A percentile compares a stretch with the other conserved stretches of the same genome.
Evolutionary conservation across 2,113 vertebrate genomes (phyloP).

Genomic region (Euleptes europaea): DNA sequence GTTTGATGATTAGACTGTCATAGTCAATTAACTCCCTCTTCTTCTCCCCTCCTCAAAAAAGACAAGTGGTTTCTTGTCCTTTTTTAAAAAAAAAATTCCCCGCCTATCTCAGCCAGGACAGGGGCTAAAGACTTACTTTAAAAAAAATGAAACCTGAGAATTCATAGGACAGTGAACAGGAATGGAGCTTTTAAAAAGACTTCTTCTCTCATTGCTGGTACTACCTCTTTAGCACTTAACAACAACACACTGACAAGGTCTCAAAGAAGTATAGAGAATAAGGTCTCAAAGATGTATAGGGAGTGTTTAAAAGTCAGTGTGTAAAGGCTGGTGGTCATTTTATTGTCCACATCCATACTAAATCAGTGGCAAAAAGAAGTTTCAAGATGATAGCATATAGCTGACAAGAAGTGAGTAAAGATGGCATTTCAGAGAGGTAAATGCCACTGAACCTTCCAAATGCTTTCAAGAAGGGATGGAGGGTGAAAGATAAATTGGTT

Average conservation of each 20-base stretch:
- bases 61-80: no score
- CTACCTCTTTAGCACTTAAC: slow-evolving; percentile 2
- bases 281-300: slow-evolving; percentile 24
- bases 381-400: neutral
- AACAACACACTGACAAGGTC: slow-evolving; percentile 19
- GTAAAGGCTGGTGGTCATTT: neutral
- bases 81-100: no score
- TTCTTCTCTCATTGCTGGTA: slow-evolving; percentile 9
- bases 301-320: neutral
- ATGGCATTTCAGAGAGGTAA: slow-evolving; percentile 2
- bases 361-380: neutral
- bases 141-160: no score
- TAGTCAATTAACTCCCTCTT: no score
- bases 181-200: neutral
- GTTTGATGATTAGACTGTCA: no score
- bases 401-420: slow-evolving; percentile 6
- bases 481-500: slow-evolving; percentile 46
- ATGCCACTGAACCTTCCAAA: slow-evolving; percentile 28
- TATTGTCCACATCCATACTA: slow-evolving; percentile 6
- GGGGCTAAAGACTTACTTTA: no score
- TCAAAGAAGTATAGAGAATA: slow-evolving; percentile 28
- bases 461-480: slow-evolving; percentile 26
- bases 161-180: neutral
- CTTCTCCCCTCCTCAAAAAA: no score
- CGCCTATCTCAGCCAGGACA: no score